These are phyloP conservation scores for Dromiciops gliroides DNA, from an alignment of 2,113 vertebrate species.

Conservation along the genomic window DNA sequence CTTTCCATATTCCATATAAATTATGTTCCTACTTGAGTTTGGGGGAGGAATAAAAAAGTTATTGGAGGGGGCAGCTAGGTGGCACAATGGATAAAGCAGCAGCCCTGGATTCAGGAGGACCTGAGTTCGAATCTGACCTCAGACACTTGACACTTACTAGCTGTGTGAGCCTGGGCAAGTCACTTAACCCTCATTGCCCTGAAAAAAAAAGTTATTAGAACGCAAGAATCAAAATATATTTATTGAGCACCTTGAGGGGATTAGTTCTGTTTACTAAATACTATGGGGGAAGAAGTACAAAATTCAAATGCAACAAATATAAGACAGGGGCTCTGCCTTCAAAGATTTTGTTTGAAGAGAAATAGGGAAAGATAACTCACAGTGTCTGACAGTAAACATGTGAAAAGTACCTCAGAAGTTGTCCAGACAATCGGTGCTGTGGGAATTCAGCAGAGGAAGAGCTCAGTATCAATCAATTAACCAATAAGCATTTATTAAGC, in stretches of 20 bases:
- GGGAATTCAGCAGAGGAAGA: neutral
- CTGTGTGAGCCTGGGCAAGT: no score
- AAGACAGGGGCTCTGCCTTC: neutral
- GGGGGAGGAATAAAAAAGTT: neutral
- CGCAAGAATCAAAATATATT: neutral
- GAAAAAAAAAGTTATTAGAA: neutral
- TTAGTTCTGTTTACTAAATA: no score
- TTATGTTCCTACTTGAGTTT: neutral
- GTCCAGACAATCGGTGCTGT: neutral
- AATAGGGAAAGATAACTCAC: neutral
- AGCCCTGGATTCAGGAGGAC: no score
- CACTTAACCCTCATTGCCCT: no score
- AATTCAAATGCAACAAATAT: neutral
- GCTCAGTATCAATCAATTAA: neutral
- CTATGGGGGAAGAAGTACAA: neutral
- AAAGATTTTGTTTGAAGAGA: neutral
- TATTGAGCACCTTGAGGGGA: neutral
- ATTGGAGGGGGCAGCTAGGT: no score
- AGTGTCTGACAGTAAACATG: neutral
- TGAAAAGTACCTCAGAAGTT: neutral
- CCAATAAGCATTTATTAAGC: neutral
- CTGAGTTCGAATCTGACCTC: no score
- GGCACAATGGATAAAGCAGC: no score
- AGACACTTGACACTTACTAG: no score
- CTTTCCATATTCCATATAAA: neutral